phyloP scores from a whole-genome alignment of 2,888 invertebrate species.

The Axea sp. region DNA sequence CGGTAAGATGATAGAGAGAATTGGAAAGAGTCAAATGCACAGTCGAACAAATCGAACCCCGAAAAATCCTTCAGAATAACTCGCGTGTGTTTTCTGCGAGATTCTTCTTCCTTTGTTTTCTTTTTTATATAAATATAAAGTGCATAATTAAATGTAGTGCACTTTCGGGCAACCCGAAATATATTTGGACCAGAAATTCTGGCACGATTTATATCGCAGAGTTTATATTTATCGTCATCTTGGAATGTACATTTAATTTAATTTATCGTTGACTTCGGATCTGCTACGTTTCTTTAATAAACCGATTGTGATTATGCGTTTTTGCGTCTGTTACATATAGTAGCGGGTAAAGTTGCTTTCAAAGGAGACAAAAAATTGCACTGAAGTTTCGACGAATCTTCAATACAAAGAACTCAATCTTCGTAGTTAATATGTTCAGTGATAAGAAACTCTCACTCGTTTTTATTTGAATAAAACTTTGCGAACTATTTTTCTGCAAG shows the following conservation, averaged over 20 bases:
- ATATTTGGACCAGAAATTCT: too few species aligned
- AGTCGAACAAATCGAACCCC: constrained; percentile 35
- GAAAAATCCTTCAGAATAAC: constrained; percentile 22
- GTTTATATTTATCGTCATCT: too few species aligned
- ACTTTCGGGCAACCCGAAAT: too few species aligned
- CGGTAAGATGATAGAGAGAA: constrained; percentile 55
- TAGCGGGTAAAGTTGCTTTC: too few species aligned
- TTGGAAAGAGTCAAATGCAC: constrained; percentile 52
- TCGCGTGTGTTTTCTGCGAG: constrained; percentile 16
- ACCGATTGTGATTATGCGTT: too few species aligned
- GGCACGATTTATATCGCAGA: too few species aligned
- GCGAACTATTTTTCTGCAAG: not conserved
- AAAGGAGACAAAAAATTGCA: not conserved
- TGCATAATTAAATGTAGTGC: constrained; percentile 36
- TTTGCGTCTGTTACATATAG: too few species aligned
- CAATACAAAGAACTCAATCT: not conserved
- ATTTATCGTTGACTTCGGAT: too few species aligned
- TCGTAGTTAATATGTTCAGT: not conserved
- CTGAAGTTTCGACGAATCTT: not conserved
- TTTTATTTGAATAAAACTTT: not conserved
- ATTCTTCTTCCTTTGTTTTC: too few species aligned
- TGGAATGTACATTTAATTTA: too few species aligned
- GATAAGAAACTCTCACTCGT: not conserved
- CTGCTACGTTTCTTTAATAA: too few species aligned
- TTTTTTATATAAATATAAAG: too few species aligned